Base-by-base conservation (phyloP, 2,113 vertebrate genomes). In the Oenanthe melanoleuca region DNA sequence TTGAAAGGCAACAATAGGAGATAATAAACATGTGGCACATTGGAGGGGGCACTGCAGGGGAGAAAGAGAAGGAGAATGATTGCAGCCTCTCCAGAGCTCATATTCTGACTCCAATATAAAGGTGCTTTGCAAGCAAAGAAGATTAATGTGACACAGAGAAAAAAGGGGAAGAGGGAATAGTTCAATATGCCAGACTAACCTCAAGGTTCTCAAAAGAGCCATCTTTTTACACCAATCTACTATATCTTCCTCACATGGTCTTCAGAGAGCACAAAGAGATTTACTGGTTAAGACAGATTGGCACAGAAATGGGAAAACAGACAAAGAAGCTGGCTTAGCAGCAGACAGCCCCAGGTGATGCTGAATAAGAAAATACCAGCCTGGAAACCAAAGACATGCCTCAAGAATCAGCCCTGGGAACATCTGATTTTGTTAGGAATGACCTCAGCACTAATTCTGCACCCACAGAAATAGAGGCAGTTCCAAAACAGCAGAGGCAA, bases 241-340 rank as follows among this genome's bases (percentile, higher is more conserved):
- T 78, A 29, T 14, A 22, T 69, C 65, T 73, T 77, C 56, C 21
- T 93, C 74, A 56, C 52, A 47, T 3, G 38, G 88, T 40, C 71
- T 80, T 92, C 47, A 74, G 80, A 60, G 84, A 72, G 59, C 73
- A 87, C n/a, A 42, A 22, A 52, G 45, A 92, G 80, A 95, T 91
- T 87, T 91, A 94, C 34, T 60, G 37, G 60, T 74, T 84, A 70
- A 81, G 87, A 80, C 73, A 89, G 69, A 74, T 28, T 91, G 92
- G 88, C 84, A 91, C 70, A 91, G 56, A 45, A 89, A 74, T 28
- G 26, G 61, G 49, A 84, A 86, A 71, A 70, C 26, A 87, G 72
- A 92, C 89, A 86, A 89, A 91, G 44, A 85, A 93, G 66, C 70
- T 95, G 93, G 65, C 56, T 92, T 49, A 83, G 53, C 77, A 89